Conservation (phyloP, 2,888 invertebrate genomes). For the Nasonia oneida region DNA sequence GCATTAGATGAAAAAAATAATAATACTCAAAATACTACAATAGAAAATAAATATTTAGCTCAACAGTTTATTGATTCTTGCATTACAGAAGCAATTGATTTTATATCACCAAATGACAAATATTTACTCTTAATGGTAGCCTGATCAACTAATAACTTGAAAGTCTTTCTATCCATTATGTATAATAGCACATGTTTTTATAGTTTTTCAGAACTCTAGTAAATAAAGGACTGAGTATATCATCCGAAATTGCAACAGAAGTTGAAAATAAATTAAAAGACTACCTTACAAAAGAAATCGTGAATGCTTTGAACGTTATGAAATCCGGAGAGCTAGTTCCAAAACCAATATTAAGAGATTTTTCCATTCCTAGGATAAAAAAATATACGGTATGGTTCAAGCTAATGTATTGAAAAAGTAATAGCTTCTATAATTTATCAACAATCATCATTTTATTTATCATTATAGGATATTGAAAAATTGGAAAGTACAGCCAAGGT, state of each 20-base stretch:
- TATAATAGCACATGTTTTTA: neutral
- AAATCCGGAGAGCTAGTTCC: slow-evolving; percentile 42
- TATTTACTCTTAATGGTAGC: slow-evolving; percentile 31
- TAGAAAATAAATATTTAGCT: neutral
- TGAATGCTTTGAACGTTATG: slow-evolving; percentile 34
- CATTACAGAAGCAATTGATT: slow-evolving; percentile 22
- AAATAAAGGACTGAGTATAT: slow-evolving; percentile 55
- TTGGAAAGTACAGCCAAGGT: slow-evolving; percentile 21
- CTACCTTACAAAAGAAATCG: slow-evolving; percentile 7
- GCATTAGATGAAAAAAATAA: neutral
- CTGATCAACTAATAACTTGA: neutral
- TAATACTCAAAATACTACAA: neutral
- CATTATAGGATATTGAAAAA: slow-evolving; percentile 34
- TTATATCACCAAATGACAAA: slow-evolving; percentile 4
- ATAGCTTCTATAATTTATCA: neutral
- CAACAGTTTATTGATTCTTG: slow-evolving; percentile 31
- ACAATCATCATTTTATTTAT: neutral
- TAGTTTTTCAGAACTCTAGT: slow-evolving; percentile 57
- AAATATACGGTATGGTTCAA: neutral
- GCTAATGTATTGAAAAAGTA: neutral
- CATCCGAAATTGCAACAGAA: slow-evolving; percentile 46
- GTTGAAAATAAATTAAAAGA: slow-evolving; percentile 33
- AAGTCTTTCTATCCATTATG: neutral
- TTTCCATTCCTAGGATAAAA: neutral
- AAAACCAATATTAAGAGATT: slow-evolving; percentile 31